Evolutionary conservation across 2,113 vertebrate species (phyloP), one percentile per base, ranked within the genome.

Genomic region (Hyperopisus bebe): DNA sequence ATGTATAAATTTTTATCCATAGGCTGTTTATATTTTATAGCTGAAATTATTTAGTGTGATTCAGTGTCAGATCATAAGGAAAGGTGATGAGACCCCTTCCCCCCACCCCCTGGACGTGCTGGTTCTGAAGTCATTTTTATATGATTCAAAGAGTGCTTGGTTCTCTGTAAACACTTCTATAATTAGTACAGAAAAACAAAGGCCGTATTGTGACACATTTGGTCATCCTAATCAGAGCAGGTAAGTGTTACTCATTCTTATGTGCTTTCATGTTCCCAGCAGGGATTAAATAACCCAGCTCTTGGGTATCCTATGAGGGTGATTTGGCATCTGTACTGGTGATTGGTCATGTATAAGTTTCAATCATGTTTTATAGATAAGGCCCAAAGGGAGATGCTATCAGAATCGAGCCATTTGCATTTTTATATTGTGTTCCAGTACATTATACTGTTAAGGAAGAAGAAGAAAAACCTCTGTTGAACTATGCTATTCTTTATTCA

Each of bases 401-500:
- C 31, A 39, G 8, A 19, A 35, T 21, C 15, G 15, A 27, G 9
- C 31, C 27, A 50, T 27, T 39, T 53, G 31, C 85, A 51, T 87
- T 87, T 87, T 53, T 35, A 17, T 55, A 35, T 53, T 53, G n/a
- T 84, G n/a, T 55, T 87, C 27, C 50, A 87, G 50, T 55, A 87
- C 27, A 55, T 51, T 87, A 53, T 51, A 55, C 24, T 31, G 15
- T 10, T 2, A 53, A 87, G 35, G 53, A 51, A 86, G 27, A 50
- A 51, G 10, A 86, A 27, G 5, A 51, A 48, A 50, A 13, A 50
- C n/a, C 15, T 11, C 6, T 86, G 4, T 53, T 35, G 21, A 55
- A 53, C 50, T 87, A 19, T 53, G 50, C 5, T n/a, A 35, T 53
- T 53, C 13, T 87, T 87, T 87, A 87, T 87, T 87, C 85, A 55